Percentiles rank a stretch among this genome's conserved stretches.
Evolutionary conservation across 2,888 invertebrate species (phyloP).

Genomic region (Exephanes ischioxanthus): DNA sequence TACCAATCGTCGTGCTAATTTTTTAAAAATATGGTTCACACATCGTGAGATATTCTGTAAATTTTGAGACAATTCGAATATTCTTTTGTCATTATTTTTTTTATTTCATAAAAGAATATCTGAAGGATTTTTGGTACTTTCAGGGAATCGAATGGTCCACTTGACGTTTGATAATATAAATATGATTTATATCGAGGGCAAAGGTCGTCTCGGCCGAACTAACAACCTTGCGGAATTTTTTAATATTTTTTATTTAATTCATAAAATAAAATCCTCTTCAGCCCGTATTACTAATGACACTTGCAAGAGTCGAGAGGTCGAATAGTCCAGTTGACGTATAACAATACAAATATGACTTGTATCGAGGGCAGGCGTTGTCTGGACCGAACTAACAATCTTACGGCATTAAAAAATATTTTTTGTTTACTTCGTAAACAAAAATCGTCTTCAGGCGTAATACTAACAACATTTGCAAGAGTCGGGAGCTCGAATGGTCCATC

Average conservation of each 20-base stretch:
- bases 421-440: too few relatives aligned
- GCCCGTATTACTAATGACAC: too few relatives aligned
- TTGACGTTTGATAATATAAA: not conserved
- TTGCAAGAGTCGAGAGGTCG: not conserved
- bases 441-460: too few relatives aligned
- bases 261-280: too few relatives aligned
- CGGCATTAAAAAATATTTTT: too few relatives aligned
- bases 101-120: not conserved
- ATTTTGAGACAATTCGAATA: not conserved
- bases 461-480: not conserved
- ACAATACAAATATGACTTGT: not conserved
- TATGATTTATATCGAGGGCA: not conserved
- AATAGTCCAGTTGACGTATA: not conserved
- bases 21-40: not conserved
- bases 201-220: too few relatives aligned
- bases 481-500: not conserved
- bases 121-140: not conserved
- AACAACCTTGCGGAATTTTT: too few relatives aligned
- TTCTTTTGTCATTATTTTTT: conserved; percentile 3
- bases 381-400: too few relatives aligned
- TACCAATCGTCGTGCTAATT: not conserved
- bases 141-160: not conserved
- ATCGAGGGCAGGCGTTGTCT: not conserved
- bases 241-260: too few relatives aligned
- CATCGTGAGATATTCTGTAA: not conserved